Conservation (phyloP, 2,888 invertebrate genomes). For the Drosophila colorata region DNA sequence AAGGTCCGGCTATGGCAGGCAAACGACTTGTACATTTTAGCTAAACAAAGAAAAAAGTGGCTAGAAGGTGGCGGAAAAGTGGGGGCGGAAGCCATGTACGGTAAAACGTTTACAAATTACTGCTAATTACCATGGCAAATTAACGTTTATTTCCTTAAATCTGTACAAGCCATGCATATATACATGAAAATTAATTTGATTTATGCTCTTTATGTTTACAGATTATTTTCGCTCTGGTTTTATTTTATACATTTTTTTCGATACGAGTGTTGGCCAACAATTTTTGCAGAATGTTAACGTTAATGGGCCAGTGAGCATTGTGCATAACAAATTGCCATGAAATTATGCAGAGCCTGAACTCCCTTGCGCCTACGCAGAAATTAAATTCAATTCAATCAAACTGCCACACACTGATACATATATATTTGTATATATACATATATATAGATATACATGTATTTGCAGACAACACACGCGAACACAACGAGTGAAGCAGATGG, state of each 20-base stretch:
- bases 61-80: background rate
- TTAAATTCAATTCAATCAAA: constrained; percentile 56
- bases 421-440: background rate
- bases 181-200: constrained; percentile 10
- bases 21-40: background rate
- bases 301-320: constrained; percentile 46
- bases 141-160: constrained; percentile 10
- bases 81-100: background rate
- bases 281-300: constrained; percentile 37
- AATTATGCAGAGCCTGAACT: constrained; percentile 39
- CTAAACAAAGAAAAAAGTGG: background rate
- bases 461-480: background rate
- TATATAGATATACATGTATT: constrained; percentile 1
- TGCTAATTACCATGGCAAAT: constrained; percentile 36
- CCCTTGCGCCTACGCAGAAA: constrained; percentile 26
- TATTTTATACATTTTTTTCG: background rate
- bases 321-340: constrained; percentile 49
- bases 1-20: constrained; percentile 7
- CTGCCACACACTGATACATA: constrained; percentile 16
- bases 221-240: background rate
- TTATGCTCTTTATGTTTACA: constrained; percentile 5
- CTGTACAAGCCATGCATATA: background rate
- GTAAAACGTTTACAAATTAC: constrained; percentile 8
- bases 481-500: constrained; percentile 11
- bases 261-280: constrained; percentile 29